Evolutionary conservation across 1,140 invertebrate species (phyloP), one percentile per base, ranked within the genome.

Genomic region (Piezodorus guildinii): DNA sequence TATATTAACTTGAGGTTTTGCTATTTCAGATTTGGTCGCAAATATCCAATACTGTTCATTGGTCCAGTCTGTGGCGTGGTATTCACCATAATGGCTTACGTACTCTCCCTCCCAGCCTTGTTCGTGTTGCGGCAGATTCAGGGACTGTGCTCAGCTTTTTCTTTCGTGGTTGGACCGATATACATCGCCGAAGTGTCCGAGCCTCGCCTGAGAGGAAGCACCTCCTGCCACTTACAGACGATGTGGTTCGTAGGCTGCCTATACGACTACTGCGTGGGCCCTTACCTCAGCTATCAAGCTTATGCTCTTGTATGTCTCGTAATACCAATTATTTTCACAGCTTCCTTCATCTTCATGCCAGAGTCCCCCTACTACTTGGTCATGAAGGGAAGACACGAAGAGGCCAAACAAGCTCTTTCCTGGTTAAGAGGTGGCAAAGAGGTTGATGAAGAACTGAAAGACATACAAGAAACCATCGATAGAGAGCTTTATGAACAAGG

Each of bases 151-250:
- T 77, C 87, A 1, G 87, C 88, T 2, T 80, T 87, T 68, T 77
- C 85, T 0, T 90, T 88, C 72, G 86, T 89, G 0, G 81, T 84
- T 16, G 78, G 84, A 3, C 89, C 90, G 0, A 87, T 93, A 79
- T 94, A 93, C 73, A 81, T 89, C 64, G 89, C 88, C 27, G 91
- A 94, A 76, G 90, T 92, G 46, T 84, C 70, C 16, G 62, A 63
- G 9, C 58, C 67, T 16, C 45, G 64, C 10, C 74, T 69, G 14
- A 46, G 70, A 1, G 70, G 70, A 8, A 58, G 65, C 0, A 17
- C 70, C 0, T 59, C 46, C 51, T 56, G 65, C 30, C 16, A 58
- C 34, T 60, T 66, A 17, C 65, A 63, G 52, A 63, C 62, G 25
- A 54, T 49, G 70, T 82, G 86, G 51, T 81, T 81, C 9, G 66